Conservation (phyloP, 1,140 invertebrate genomes). For the Himalopsyche phryganea region DNA sequence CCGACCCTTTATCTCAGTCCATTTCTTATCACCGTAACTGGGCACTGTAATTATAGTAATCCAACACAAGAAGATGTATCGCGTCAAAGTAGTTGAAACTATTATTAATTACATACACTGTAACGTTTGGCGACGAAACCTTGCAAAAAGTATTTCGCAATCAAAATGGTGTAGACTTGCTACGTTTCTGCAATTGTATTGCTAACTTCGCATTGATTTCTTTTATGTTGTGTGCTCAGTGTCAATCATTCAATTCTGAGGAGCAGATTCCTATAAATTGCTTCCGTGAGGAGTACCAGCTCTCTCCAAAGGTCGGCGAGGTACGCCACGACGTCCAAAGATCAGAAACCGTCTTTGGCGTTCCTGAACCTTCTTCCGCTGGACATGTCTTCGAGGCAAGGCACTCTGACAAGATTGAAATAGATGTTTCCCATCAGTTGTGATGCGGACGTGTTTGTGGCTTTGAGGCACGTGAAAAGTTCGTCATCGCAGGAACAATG, state of each 20-base stretch:
- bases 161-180: too few relatives aligned
- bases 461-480: slow-evolving; percentile 78
- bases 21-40: too few relatives aligned
- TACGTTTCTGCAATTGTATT: too few relatives aligned
- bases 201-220: too few relatives aligned
- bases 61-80: too few relatives aligned
- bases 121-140: too few relatives aligned
- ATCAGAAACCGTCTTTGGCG: slow-evolving; percentile 49
- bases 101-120: too few relatives aligned
- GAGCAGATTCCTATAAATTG: slow-evolving; percentile 23
- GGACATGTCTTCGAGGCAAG: slow-evolving; percentile 66
- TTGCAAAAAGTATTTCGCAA: too few relatives aligned
- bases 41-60: too few relatives aligned
- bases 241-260: slow-evolving; percentile 21
- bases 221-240: too few relatives aligned
- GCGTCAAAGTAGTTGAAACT: too few relatives aligned
- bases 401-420: slow-evolving; percentile 78
- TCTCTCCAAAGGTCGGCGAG: slow-evolving; percentile 16
- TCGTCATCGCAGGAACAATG: slow-evolving; percentile 83
- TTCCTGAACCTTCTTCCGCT: slow-evolving; percentile 45
- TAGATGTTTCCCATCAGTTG: slow-evolving; percentile 83
- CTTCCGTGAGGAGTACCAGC: slow-evolving; percentile 17
- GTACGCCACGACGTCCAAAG: slow-evolving; percentile 11
- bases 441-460: slow-evolving; percentile 61
- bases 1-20: too few relatives aligned